Percentiles rank a stretch among this genome's conserved stretches.
These are phyloP conservation scores for Caenorhabditis doughertyi DNA, from an alignment of 2,888 invertebrate genomes.

Conservation along the genomic window DNA sequence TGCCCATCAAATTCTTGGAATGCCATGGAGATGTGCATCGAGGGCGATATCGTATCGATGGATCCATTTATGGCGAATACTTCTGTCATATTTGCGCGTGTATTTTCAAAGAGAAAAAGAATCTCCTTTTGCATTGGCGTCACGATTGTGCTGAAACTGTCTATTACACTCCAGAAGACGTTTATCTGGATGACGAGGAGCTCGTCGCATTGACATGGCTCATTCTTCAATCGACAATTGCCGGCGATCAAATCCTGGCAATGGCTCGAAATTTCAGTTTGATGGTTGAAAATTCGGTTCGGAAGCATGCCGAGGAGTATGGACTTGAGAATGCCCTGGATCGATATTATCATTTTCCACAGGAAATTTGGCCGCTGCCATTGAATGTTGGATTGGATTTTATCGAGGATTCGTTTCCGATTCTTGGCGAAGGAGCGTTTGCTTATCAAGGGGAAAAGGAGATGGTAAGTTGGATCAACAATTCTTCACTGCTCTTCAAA, in stretches of 20 bases:
- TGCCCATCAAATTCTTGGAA: conserved; percentile 39
- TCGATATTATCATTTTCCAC: conserved; percentile 40
- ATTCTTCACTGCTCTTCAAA: too few species aligned
- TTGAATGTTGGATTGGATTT: neutral
- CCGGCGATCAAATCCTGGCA: neutral
- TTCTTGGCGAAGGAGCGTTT: neutral
- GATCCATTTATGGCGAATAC: conserved; percentile 26
- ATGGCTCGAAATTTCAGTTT: conserved; percentile 15
- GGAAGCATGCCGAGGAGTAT: conserved; percentile 7
- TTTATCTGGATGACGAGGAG: conserved; percentile 19
- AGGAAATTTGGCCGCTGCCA: conserved; percentile 48
- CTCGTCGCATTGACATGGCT: conserved; percentile 30
- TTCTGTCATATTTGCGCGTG: conserved; percentile 38
- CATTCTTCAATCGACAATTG: conserved; percentile 27
- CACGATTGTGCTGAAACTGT: conserved; percentile 14
- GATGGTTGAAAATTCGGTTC: conserved; percentile 5
- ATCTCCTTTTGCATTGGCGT: conserved; percentile 22
- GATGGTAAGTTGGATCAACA: conserved; percentile 13
- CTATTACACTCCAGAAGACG: conserved; percentile 21
- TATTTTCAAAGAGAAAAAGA: neutral
- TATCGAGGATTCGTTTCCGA: conserved; percentile 11
- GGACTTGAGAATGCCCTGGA: neutral
- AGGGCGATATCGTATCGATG: conserved; percentile 41
- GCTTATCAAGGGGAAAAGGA: neutral
- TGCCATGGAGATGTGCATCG: conserved; percentile 57